Evolutionary conservation across 2,113 vertebrate genomes (phyloP).

Genomic region (Eurystomus gularis): DNA sequence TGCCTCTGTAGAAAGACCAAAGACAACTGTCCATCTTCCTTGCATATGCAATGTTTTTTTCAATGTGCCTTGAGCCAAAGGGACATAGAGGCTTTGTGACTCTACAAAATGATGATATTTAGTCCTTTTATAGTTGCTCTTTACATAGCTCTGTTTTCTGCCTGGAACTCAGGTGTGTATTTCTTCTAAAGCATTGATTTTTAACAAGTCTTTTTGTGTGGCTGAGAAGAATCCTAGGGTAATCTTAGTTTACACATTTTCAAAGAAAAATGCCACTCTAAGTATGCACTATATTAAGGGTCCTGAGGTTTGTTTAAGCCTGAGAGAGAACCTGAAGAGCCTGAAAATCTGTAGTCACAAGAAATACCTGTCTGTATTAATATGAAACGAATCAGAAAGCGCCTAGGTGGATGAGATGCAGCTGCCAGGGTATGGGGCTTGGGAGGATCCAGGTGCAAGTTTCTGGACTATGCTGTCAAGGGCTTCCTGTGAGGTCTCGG

Average conservation of each 20-base stretch:
- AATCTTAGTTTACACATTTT: constrained; percentile 2
- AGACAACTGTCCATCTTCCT: not conserved
- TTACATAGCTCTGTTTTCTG: not conserved
- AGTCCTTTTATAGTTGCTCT: not conserved
- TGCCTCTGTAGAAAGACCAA: not conserved
- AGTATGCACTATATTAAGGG: not conserved
- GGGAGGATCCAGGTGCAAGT: not conserved
- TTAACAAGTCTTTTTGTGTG: not conserved
- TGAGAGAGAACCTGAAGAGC: not conserved
- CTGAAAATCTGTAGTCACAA: not conserved
- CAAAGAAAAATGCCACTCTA: not conserved
- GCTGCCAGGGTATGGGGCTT: not conserved
- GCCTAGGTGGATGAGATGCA: not conserved
- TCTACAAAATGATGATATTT: not conserved
- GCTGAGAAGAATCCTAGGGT: not conserved
- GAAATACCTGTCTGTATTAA: not conserved
- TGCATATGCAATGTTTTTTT: not conserved
- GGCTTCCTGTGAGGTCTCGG: accelerated
- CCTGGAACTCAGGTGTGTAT: not conserved
- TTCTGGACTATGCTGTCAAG: not conserved
- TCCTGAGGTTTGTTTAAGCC: constrained; percentile 1
- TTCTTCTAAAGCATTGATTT: not conserved
- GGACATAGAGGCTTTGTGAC: not conserved
- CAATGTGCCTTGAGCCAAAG: not conserved
- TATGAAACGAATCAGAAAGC: not conserved